These are phyloP conservation scores for Echinometra lucunter DNA, from an alignment of 53 echinoderm and acorn worm species.

Conservation along the genomic window DNA sequence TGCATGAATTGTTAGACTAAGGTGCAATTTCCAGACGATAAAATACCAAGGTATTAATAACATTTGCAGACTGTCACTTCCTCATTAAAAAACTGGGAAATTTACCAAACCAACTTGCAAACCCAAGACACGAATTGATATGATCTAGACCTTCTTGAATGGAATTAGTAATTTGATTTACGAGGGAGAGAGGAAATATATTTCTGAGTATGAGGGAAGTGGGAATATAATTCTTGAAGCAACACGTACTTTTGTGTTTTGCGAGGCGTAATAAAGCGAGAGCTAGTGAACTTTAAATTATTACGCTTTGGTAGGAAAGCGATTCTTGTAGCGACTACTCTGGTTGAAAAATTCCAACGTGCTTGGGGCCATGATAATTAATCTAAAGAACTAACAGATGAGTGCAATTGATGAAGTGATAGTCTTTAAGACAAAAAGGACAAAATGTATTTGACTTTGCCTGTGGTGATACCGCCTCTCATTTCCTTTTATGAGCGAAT, in stretches of 20 bases:
- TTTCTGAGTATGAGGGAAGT: not conserved
- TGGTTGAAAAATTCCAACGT: not conserved
- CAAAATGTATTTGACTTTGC: not conserved
- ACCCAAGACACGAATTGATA: not conserved
- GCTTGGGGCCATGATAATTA: not conserved
- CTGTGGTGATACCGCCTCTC: not conserved
- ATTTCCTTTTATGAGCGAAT: not conserved
- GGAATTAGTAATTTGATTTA: not conserved
- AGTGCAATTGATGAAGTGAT: conserved; percentile 20
- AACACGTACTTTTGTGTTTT: conserved; percentile 3
- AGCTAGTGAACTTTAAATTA: not conserved
- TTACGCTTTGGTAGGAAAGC: not conserved
- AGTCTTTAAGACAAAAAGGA: not conserved
- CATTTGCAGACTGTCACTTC: not conserved
- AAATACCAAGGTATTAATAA: not conserved
- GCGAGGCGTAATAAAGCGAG: not conserved
- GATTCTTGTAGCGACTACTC: not conserved
- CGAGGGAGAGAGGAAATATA: not conserved
- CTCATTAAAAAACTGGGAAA: not conserved
- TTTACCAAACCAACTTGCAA: conserved; percentile 4
- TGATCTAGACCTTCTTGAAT: not conserved
- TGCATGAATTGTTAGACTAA: not conserved
- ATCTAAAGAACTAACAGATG: not conserved
- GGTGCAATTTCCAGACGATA: not conserved
- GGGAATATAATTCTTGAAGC: not conserved